Evolutionary conservation across 2,113 vertebrate genomes (phyloP).

Genomic region (Miniopterus natalensis): DNA sequence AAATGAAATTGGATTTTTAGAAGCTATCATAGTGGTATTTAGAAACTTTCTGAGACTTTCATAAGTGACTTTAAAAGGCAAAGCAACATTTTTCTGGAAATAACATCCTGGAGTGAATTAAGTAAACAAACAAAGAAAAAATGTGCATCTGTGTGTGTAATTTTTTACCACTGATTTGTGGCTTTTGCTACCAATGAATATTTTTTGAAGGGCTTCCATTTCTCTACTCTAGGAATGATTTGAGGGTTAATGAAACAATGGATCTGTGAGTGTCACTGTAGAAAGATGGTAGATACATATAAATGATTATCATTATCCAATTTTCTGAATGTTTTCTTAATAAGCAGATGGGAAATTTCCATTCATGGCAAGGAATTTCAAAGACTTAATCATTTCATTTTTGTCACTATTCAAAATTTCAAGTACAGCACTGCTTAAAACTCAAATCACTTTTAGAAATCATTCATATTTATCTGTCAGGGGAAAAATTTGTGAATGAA

Average conservation of each 20-base stretch:
- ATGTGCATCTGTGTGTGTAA: not conserved
- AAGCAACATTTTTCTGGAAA: not conserved
- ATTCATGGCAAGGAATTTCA: conserved; percentile 71
- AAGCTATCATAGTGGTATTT: not conserved
- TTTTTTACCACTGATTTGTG: not conserved
- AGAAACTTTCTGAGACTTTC: conserved; percentile 24
- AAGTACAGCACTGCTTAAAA: conserved; percentile 64
- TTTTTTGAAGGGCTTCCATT: conserved; percentile 3
- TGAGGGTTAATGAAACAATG: conserved; percentile 59
- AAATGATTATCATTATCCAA: conserved; percentile 82
- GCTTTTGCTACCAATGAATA: not conserved
- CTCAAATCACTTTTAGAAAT: conserved; percentile 70
- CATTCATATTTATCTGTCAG: conserved; percentile 69
- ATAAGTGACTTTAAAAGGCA: not conserved
- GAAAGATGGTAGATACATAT: conserved; percentile 71
- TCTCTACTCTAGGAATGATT: not conserved
- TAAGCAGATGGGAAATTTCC: conserved; percentile 76
- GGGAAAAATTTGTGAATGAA: conserved; percentile 68
- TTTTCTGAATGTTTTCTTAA: conserved; percentile 78
- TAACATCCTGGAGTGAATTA: not conserved
- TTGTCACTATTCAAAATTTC: conserved; percentile 74
- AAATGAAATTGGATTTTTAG: not conserved
- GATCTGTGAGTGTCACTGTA: conserved; percentile 33
- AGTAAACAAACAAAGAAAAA: not conserved
- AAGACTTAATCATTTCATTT: conserved; percentile 75